These are phyloP conservation scores for Spisula solida DNA, from an alignment of 2,888 invertebrate genomes.

Conservation along the genomic window DNA sequence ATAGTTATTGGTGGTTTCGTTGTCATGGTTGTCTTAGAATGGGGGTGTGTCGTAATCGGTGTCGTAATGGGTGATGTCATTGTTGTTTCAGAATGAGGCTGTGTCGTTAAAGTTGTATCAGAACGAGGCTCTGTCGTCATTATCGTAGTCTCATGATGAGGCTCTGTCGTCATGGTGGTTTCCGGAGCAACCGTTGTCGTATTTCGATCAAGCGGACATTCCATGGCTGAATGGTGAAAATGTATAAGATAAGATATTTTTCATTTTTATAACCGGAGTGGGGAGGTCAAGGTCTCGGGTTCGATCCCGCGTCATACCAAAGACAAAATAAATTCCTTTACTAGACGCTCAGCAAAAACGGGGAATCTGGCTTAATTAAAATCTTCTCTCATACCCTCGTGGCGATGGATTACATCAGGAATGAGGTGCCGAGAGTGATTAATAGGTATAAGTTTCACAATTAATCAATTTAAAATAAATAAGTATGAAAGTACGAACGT, in stretches of 20 bases:
- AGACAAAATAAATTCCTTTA: no score
- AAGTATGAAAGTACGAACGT: neutral
- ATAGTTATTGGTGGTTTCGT: neutral
- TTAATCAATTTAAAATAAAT: no score
- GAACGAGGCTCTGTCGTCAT: neutral
- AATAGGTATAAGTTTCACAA: no score
- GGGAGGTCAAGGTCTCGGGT: no score
- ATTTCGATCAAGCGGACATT: neutral
- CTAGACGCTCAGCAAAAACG: no score
- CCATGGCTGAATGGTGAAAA: neutral
- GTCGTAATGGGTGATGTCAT: slow-evolving; percentile 17
- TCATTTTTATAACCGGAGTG: no score
- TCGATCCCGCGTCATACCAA: no score
- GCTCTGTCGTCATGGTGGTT: slow-evolving; percentile 17
- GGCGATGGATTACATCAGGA: no score
- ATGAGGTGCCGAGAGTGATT: no score
- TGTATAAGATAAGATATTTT: no score
- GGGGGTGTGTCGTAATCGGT: slow-evolving; percentile 13
- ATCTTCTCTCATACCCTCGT: no score
- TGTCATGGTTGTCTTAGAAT: slow-evolving; percentile 25
- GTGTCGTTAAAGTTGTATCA: neutral
- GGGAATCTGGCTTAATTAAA: no score
- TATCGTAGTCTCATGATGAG: slow-evolving; percentile 10
- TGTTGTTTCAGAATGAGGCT: slow-evolving; percentile 20
- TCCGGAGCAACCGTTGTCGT: neutral